A percentile compares a stretch with the other conserved stretches of the same genome.
phyloP scores from a whole-genome alignment of 2,113 vertebrate genomes.

The Ochotona princeps region DNA sequence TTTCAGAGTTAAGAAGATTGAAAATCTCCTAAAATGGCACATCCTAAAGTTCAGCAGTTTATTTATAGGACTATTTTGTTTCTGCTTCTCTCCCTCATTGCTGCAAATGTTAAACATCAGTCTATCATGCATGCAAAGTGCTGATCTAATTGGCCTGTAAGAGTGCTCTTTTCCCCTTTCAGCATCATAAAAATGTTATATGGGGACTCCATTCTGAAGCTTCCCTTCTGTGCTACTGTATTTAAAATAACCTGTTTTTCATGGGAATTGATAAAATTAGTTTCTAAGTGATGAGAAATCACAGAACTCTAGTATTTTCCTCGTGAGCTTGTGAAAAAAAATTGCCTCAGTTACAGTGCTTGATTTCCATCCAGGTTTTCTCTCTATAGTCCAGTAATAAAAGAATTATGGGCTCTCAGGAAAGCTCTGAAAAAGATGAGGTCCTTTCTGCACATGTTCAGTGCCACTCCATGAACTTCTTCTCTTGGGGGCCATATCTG shows the following conservation, averaged over 20 bases:
- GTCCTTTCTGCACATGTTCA: neutral
- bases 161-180: slow-evolving; percentile 52
- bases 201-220: slow-evolving; percentile 55
- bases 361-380: slow-evolving; percentile 5
- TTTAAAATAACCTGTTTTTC: slow-evolving; percentile 71
- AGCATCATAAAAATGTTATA: slow-evolving; percentile 59
- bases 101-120: slow-evolving; percentile 72
- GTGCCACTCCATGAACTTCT: neutral
- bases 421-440: slow-evolving; percentile 47
- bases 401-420: neutral
- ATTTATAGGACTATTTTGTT: slow-evolving; percentile 69
- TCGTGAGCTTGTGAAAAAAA: neutral
- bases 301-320: neutral
- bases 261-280: slow-evolving; percentile 46
- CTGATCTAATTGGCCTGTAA: slow-evolving; percentile 68
- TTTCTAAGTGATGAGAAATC: slow-evolving; percentile 42
- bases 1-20: slow-evolving; percentile 63
- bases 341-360: neutral
- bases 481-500: neutral
- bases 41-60: slow-evolving; percentile 67
- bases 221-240: slow-evolving; percentile 64
- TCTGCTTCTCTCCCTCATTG: slow-evolving; percentile 49
- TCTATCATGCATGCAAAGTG: slow-evolving; percentile 49
- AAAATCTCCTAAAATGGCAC: slow-evolving; percentile 50
- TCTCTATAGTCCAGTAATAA: neutral